Conservation (phyloP, 2,888 invertebrate genomes). For the Odontothrips loti region DNA sequence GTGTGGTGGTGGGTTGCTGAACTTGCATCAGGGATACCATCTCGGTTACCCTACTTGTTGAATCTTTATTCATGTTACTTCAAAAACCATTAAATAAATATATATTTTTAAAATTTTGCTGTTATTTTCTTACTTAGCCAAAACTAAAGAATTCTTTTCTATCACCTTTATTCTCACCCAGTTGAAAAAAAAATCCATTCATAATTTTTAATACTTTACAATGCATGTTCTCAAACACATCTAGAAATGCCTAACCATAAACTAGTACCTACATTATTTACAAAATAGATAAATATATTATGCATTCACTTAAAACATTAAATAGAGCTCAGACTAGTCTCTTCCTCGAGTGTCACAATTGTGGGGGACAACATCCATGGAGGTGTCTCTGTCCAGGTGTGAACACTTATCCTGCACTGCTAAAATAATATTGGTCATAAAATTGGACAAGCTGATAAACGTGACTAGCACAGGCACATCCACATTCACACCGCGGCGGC, state of each 20-base stretch:
- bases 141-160: no score
- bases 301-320: no score
- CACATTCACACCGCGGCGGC: neutral
- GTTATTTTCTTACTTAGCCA: neutral
- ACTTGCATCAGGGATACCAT: neutral
- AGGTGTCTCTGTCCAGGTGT: neutral
- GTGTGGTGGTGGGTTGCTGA: conserved; percentile 15
- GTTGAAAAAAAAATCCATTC: no score
- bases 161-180: no score
- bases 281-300: no score
- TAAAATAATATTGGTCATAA: neutral
- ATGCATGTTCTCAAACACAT: no score
- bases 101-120: neutral
- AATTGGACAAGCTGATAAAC: neutral
- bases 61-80: conserved; percentile 22
- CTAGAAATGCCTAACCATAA: no score
- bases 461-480: neutral
- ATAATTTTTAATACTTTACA: no score
- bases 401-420: neutral
- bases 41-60: neutral
- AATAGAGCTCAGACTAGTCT: neutral
- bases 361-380: neutral
- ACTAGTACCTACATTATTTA: no score
- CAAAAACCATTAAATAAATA: conserved; percentile 10
- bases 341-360: neutral